Base-by-base conservation (phyloP, 2,888 invertebrate genomes). In the Agrotis ipsilon region DNA sequence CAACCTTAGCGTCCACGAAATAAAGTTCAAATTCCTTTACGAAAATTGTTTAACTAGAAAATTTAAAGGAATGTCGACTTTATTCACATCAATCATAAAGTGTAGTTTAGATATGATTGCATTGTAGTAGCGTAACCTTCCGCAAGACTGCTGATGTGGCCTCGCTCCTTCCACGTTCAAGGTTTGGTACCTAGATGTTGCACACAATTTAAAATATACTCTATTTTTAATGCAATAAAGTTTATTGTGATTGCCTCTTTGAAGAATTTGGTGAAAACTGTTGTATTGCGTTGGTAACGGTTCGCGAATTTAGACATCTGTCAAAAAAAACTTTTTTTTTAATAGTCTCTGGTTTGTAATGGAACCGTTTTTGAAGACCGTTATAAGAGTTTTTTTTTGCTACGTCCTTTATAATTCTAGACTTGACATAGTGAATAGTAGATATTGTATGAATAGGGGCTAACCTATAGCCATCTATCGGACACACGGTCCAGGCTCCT, bases 81-180 rank as follows among this genome's bases (percentile, higher is more conserved):
- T 82, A 80, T 65, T 39, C 19, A 68, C 64, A 24, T 74, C 59
- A 68, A 59, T 46, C 43, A 51, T 74, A 78, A 66, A 72, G 80
- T 75, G 72, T 60, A 72, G 64, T 82, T 81, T 71, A 72, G 19
- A 64, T 68, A 69, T 72, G 57, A 68, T 75, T 65, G 64, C 57
- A 72, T 78, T 78, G 57, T 79, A 68, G 51, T 80, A 80, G 72
- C 49, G 79, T 91, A 92, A 93, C 94, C 94, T 94, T 94, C 94
- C 88, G 86, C 85, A 86, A 82, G 78, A 82, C 73, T 86, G 84
- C 77, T 86, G 83, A 66, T 68, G 63, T 88, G 94, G 87, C 95
- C 95, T 95, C 92, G 94, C 86, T 84, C 83, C 88, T 92, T 91
- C 91, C 94, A 93, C 92, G 93, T 92, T 94, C 95, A 95, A 94